These are phyloP conservation scores for Crossaster papposus DNA, from an alignment of 53 echinoderm and acorn worm species.

Conservation along the genomic window DNA sequence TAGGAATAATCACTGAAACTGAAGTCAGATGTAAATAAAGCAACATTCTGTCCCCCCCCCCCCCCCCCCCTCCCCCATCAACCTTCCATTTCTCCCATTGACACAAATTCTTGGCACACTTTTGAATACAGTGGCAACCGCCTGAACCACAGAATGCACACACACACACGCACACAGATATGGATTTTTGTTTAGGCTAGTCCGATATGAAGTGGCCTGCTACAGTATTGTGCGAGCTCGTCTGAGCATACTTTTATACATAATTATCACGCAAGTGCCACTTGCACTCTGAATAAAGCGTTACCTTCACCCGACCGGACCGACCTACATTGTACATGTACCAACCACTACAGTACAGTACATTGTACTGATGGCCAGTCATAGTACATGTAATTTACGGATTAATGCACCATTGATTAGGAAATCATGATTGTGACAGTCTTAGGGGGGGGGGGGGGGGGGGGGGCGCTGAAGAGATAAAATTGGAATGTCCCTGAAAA, in stretches of 20 bases:
- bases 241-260: not conserved
- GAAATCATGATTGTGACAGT: constrained; percentile 56
- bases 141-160: not conserved
- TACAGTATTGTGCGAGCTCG: not conserved
- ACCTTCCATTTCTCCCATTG: too few relatives aligned
- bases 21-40: constrained; percentile 43
- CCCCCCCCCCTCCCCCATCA: not conserved
- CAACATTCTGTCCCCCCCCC: not conserved
- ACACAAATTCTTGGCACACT: constrained; percentile 37
- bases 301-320: not conserved
- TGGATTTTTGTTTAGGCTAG: not conserved
- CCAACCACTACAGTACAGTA: too few relatives aligned
- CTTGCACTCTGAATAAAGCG: not conserved
- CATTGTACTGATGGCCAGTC: too few relatives aligned
- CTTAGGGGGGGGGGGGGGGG: too few relatives aligned
- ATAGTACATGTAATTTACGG: constrained; percentile 29
- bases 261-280: constrained; percentile 13
- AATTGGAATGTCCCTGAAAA: constrained; percentile 52
- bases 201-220: not conserved
- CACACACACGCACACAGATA: constrained; percentile 18
- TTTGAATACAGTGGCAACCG: not conserved
- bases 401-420: constrained; percentile 62
- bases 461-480: too few relatives aligned
- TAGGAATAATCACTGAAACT: not conserved
- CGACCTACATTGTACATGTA: not conserved